Evolutionary conservation across 2,113 vertebrate species (phyloP).

Genomic region (Mystacornis crossleyi): DNA sequence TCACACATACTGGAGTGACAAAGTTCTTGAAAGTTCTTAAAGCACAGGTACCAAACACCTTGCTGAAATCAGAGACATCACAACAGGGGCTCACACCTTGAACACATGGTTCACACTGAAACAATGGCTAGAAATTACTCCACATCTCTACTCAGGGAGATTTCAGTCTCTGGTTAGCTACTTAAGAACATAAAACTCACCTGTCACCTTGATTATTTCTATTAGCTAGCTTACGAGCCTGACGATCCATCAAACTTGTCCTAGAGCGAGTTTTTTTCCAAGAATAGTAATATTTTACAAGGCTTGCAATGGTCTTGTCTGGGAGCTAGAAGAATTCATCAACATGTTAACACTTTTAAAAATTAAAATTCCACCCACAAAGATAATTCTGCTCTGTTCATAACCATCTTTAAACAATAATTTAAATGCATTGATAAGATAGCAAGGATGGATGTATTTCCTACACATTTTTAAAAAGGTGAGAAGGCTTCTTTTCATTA

Average conservation of each 20-base stretch:
- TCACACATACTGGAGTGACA: background rate
- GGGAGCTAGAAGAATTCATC: conserved; percentile 84
- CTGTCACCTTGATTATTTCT: conserved; percentile 93
- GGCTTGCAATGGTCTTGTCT: conserved; percentile 97
- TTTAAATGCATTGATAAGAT: background rate
- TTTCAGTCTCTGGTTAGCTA: background rate
- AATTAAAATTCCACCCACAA: background rate
- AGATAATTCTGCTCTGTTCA: background rate
- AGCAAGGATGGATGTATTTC: background rate
- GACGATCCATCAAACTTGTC: conserved; percentile 98
- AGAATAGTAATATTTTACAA: conserved; percentile 99
- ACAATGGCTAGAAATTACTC: background rate
- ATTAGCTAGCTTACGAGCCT: conserved; percentile 92
- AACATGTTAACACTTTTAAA: background rate
- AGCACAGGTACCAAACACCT: background rate
- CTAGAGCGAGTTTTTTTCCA: conserved; percentile 99
- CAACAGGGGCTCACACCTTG: background rate
- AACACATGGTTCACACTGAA: background rate
- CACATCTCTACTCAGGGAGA: background rate
- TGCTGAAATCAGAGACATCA: background rate
- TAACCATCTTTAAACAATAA: background rate
- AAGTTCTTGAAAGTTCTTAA: background rate
- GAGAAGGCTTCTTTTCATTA: background rate
- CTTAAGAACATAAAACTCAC: conserved; percentile 56
- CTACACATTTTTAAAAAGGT: accelerated